Percentiles rank a stretch among this genome's conserved stretches.
Evolutionary conservation across 2,888 invertebrate genomes (phyloP).

Genomic region (Hemithea aestivaria): DNA sequence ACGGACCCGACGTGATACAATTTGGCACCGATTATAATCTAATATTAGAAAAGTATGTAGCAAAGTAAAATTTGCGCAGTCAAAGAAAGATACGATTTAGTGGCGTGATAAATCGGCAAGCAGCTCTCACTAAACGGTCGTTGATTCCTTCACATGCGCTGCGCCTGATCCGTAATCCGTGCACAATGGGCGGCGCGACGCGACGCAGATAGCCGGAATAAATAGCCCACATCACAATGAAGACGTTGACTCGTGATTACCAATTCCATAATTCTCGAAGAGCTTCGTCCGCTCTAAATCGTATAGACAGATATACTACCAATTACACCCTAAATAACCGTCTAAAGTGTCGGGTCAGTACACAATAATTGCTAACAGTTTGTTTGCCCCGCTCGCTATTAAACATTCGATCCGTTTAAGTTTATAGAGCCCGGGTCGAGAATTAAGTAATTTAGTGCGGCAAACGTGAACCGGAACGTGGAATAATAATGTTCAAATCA

Average conservation of each 20-base stretch:
- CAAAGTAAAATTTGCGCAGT: constrained; percentile 43
- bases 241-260: constrained; percentile 29
- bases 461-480: constrained; percentile 12
- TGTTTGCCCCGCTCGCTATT: constrained; percentile 25
- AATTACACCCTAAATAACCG: constrained; percentile 17
- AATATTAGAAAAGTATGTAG: constrained; percentile 49
- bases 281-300: constrained; percentile 8
- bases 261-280: constrained; percentile 22
- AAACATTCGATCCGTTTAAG: constrained; percentile 31
- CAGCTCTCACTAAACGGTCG: constrained; percentile 43
- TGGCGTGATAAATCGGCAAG: constrained; percentile 35
- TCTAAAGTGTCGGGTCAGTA: constrained; percentile 9
- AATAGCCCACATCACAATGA: constrained; percentile 33
- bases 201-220: constrained; percentile 28
- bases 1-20: constrained; percentile 34
- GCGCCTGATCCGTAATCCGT: constrained; percentile 15
- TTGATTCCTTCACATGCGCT: constrained; percentile 39
- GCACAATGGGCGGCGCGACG: constrained; percentile 27
- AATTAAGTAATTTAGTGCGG: constrained; percentile 19
- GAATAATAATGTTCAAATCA: constrained; percentile 11
- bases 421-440: constrained; percentile 19
- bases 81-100: constrained; percentile 42
- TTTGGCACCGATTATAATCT: constrained; percentile 54
- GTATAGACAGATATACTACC: constrained; percentile 15
- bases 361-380: constrained; percentile 22